phyloP scores from a whole-genome alignment of 2,113 vertebrate genomes.

The Empidonax alnorum region DNA sequence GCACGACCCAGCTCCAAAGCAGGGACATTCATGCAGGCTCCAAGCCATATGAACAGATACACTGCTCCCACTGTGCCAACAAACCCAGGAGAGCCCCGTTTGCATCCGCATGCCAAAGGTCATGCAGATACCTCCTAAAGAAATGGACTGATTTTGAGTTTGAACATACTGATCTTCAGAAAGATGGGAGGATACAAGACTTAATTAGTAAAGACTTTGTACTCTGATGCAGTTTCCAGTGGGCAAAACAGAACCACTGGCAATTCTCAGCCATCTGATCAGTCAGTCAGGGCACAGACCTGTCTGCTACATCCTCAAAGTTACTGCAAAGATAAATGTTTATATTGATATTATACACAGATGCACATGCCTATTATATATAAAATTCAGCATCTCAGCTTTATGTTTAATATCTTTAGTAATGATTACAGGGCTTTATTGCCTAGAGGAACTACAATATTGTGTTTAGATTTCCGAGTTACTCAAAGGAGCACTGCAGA shows the following conservation, averaged over 20 bases:
- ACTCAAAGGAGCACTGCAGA: not conserved
- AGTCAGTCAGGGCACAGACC: not conserved
- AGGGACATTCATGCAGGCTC: not conserved
- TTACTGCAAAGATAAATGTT: not conserved
- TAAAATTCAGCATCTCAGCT: not conserved
- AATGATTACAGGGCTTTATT: not conserved
- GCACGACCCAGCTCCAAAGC: not conserved
- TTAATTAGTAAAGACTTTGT: not conserved
- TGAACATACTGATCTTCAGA: not conserved
- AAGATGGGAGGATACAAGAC: not conserved
- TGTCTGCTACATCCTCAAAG: not conserved
- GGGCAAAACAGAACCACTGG: not conserved
- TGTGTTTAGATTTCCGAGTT: not conserved
- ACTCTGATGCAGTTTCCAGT: not conserved
- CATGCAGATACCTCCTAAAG: not conserved
- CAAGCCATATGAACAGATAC: not conserved
- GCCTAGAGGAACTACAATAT: not conserved
- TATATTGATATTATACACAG: not conserved
- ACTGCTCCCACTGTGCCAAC: fast-evolving
- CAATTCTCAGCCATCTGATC: not conserved
- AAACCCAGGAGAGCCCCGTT: not conserved
- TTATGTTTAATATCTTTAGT: not conserved
- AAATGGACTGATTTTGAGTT: not conserved
- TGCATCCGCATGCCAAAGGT: not conserved
- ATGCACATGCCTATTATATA: not conserved